Evolutionary conservation across 2,888 invertebrate species (phyloP).

Genomic region (Sinhomidia bicolor): DNA sequence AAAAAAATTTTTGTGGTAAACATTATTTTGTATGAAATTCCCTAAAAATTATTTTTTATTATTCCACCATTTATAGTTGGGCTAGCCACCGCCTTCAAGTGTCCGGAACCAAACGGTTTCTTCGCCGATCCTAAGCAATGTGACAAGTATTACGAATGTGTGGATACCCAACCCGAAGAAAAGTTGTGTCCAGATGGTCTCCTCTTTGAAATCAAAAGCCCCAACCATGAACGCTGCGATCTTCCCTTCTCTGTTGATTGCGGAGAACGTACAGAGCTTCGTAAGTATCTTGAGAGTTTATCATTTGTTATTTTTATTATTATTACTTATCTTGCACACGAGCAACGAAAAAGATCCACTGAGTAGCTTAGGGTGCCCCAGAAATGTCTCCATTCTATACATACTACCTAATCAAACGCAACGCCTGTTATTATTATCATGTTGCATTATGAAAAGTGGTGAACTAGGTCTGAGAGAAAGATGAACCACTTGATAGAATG

Average conservation of each 20-base stretch:
- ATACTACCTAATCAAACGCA: not conserved
- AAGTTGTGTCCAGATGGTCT: constrained; percentile 94
- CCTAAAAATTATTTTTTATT: not conserved
- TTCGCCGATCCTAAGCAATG: constrained; percentile 89
- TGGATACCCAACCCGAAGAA: constrained; percentile 87
- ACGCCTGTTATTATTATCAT: not conserved
- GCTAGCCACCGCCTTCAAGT: constrained; percentile 84
- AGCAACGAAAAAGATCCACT: not conserved
- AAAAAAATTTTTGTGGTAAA: not conserved
- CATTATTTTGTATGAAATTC: not conserved
- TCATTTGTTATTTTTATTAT: not conserved
- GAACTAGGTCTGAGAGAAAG: constrained; percentile 55
- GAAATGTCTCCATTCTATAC: not conserved
- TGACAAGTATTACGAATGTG: constrained; percentile 91
- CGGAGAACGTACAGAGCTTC: constrained; percentile 92
- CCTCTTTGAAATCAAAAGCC: constrained; percentile 92
- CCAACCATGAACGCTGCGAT: constrained; percentile 95
- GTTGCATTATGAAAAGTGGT: constrained; percentile 58
- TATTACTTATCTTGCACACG: not conserved
- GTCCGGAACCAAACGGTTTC: constrained; percentile 85
- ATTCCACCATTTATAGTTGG: constrained; percentile 77
- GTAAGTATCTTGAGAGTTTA: constrained; percentile 85
- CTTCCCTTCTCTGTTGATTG: constrained; percentile 96
- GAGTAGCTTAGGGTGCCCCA: constrained; percentile 26
- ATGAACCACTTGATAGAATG: constrained; percentile 55